Conservation (phyloP, 2,113 vertebrate species). For the Eidolon helvum region DNA sequence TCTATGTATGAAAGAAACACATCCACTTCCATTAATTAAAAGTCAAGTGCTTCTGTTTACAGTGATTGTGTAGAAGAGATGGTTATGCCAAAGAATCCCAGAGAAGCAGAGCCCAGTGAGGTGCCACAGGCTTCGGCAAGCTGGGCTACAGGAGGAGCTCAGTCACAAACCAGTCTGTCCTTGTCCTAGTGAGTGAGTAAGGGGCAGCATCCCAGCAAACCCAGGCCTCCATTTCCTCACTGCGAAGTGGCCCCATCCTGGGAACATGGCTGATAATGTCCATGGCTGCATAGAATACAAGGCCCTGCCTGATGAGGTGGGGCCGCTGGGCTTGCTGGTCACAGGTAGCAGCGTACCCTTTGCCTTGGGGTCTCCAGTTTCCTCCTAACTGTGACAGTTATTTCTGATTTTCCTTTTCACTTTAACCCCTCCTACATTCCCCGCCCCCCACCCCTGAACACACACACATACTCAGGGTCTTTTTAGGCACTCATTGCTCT, state of each 20-base stretch:
- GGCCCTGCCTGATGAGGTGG: background rate
- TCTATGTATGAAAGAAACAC: slow-evolving; percentile 45
- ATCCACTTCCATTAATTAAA: slow-evolving; percentile 56
- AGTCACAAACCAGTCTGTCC: background rate
- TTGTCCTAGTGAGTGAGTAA: background rate
- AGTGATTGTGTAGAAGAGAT: background rate
- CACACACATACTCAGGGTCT: background rate
- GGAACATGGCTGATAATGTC: background rate
- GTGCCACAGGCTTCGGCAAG: background rate
- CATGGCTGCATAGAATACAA: fast-evolving
- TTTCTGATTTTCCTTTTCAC: slow-evolving; percentile 13
- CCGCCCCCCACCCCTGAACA: background rate
- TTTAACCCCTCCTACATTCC: background rate
- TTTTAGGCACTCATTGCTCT: background rate
- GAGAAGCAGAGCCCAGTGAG: background rate
- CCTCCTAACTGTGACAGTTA: background rate
- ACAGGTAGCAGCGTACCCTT: fast-evolving
- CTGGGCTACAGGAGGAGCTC: background rate
- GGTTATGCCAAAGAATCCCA: background rate
- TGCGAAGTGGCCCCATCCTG: background rate
- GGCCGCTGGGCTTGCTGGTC: background rate
- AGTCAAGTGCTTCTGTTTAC: background rate
- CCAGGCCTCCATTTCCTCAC: background rate
- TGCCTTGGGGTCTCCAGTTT: background rate
- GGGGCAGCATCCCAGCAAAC: background rate